Evolutionary conservation across 2,797 vertebrate genomes (phyloP).

Genomic region (Coregonus ussuriensis): DNA sequence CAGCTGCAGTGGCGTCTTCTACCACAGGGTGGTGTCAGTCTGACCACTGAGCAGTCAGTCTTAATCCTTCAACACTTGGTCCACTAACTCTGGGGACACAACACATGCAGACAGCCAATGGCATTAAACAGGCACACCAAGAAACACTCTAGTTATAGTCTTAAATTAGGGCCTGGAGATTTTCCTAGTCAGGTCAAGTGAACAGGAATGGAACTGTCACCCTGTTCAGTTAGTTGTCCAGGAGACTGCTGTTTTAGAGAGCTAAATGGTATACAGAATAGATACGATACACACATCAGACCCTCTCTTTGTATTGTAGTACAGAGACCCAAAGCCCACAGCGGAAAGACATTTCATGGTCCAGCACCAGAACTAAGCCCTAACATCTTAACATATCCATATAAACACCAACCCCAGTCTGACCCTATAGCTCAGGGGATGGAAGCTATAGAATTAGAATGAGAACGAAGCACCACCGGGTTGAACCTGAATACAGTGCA

Average conservation of each 20-base stretch:
- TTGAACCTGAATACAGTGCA: background rate
- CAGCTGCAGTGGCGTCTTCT: slow-evolving; percentile 34
- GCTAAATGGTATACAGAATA: background rate
- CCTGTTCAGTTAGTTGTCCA: background rate
- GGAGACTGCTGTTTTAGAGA: background rate
- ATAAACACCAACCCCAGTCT: slow-evolving; percentile 6
- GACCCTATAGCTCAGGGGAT: slow-evolving; percentile 3
- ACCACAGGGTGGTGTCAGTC: slow-evolving; percentile 73
- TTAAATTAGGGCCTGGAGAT: background rate
- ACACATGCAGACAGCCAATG: slow-evolving; percentile 17
- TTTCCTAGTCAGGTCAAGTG: background rate
- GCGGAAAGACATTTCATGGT: slow-evolving; percentile 45
- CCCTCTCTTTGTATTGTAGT: slow-evolving; percentile 6
- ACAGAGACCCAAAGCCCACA: slow-evolving; percentile 34
- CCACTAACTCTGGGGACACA: background rate
- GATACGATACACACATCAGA: slow-evolving; percentile 10
- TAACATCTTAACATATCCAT: slow-evolving; percentile 56
- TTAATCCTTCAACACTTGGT: slow-evolving; percentile 36
- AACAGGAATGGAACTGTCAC: too few species aligned
- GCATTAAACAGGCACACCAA: slow-evolving; percentile 37
- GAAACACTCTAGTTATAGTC: background rate
- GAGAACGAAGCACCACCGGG: slow-evolving; percentile 29
- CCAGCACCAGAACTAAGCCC: slow-evolving; percentile 49
- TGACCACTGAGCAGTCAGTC: slow-evolving; percentile 21
- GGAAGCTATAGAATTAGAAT: background rate